Evolutionary conservation across 2,797 vertebrate genomes (phyloP).

Genomic region (Pyrocephalus nanus): DNA sequence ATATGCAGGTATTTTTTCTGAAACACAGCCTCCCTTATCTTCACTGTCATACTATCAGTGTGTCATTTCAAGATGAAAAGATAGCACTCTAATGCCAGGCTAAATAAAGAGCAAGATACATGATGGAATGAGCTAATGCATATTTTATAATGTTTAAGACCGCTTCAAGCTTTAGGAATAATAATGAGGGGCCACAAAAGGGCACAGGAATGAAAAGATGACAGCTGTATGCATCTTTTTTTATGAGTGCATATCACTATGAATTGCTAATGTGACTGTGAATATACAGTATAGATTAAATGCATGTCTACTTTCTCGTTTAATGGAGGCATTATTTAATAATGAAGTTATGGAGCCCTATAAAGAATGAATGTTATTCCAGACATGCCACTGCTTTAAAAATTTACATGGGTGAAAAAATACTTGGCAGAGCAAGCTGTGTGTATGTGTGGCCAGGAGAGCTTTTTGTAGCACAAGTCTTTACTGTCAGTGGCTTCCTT

Average conservation of each 20-base stretch:
- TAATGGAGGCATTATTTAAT: constrained; percentile 65
- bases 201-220: constrained; percentile 44
- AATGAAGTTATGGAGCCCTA: constrained; percentile 39
- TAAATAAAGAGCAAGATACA: constrained; percentile 52
- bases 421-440: constrained; percentile 8
- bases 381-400: constrained; percentile 46
- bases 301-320: constrained; percentile 29
- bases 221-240: constrained; percentile 43
- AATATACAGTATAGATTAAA: constrained; percentile 28
- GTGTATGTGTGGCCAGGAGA: not conserved
- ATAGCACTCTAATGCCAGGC: not conserved
- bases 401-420: constrained; percentile 29
- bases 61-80: constrained; percentile 29
- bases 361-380: constrained; percentile 57
- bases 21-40: not conserved
- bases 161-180: constrained; percentile 64
- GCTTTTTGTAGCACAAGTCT: not conserved
- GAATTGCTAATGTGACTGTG: constrained; percentile 47
- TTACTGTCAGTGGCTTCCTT: not conserved
- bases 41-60: not conserved
- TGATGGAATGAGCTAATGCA: constrained; percentile 50
- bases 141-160: constrained; percentile 61
- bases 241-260: constrained; percentile 19
- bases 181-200: constrained; percentile 60
- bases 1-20: not conserved